Base-by-base conservation (phyloP, 30 jellyfish, hydroid and myxozoan species). In the Cassiopea andromeda region DNA sequence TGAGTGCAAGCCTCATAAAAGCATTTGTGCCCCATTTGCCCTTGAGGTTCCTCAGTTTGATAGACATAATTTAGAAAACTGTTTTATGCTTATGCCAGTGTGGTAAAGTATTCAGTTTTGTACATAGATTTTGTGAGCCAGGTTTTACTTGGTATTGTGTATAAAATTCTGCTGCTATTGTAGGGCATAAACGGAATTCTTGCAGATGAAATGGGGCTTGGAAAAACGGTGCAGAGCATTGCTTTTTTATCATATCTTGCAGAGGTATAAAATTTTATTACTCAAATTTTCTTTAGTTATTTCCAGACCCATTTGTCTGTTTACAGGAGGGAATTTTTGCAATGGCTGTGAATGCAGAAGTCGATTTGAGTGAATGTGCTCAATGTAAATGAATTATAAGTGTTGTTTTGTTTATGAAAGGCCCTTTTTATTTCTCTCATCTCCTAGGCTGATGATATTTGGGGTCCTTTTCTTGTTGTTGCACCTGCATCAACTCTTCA, bases 121-220 rank as follows among this genome's bases (percentile, higher is more conserved):
- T 27, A 27, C 38, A 27, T 27, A 27, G 38, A 27, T 27, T 27
- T 27, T 27, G 38, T 27, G 38, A 27, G 38, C 38, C 38, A 27
- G 38, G 38, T 27, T 27, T 27, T 27, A 27, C 43, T 0, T 16
- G 75, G 75, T 4, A 13, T 66, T 66, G 6, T 66, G 75, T 54
- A 3, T 54, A 54, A 3, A 10, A 10, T 6, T 10, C 64, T 54
- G 12, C 7, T 10, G 64, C 12, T 54, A 3, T 54, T 54, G 64
- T 60, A 91, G 95, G 99, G 99, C 4, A 92, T 97, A 46, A 97
- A 97, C 82, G 99, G 99, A 43, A 97, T 97, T 59, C 98, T 97
- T 72, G 99, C 99, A 18, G 99, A 97, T 89, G 99, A 97, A 90
- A 97, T 97, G 99, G 99, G 99, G 2, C 95, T 97, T 61, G 99